These are phyloP conservation scores for Tridacna gigas DNA, from an alignment of 2,888 invertebrate genomes.

Conservation along the genomic window DNA sequence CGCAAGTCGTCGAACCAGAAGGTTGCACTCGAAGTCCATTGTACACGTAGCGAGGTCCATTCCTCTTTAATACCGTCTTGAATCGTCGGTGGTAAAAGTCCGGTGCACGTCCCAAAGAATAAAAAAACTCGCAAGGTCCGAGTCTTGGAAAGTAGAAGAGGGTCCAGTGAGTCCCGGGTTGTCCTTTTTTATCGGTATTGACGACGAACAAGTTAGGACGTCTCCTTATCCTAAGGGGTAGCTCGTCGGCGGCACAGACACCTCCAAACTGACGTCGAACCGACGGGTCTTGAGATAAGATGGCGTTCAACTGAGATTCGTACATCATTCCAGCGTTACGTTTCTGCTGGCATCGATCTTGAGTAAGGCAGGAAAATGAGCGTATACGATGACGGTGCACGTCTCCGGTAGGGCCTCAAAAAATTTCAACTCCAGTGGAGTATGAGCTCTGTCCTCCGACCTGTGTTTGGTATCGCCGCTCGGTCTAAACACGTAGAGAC, in stretches of 20 bases:
- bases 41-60: constrained; percentile 21
- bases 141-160: constrained; percentile 17
- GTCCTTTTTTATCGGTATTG: constrained; percentile 14
- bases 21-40: constrained; percentile 9
- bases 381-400: no score
- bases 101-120: constrained; percentile 7
- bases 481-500: constrained; percentile 27
- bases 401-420: no score
- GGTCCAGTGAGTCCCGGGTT: constrained; percentile 23
- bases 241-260: constrained; percentile 24
- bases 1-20: background rate
- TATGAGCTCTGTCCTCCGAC: constrained; percentile 28
- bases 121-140: constrained; percentile 26
- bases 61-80: constrained; percentile 6
- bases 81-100: constrained; percentile 18
- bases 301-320: background rate
- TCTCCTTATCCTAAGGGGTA: background rate
- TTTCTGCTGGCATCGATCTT: no score
- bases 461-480: constrained; percentile 7
- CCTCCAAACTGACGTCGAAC: constrained; percentile 11
- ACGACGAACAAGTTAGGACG: constrained; percentile 26
- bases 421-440: constrained; percentile 34
- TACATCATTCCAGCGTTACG: constrained; percentile 17
- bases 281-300: background rate
- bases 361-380: no score